Evolutionary conservation across 1,140 invertebrate species (phyloP), one percentile per base, ranked within the genome.

Genomic region (Panulirus ornatus): DNA sequence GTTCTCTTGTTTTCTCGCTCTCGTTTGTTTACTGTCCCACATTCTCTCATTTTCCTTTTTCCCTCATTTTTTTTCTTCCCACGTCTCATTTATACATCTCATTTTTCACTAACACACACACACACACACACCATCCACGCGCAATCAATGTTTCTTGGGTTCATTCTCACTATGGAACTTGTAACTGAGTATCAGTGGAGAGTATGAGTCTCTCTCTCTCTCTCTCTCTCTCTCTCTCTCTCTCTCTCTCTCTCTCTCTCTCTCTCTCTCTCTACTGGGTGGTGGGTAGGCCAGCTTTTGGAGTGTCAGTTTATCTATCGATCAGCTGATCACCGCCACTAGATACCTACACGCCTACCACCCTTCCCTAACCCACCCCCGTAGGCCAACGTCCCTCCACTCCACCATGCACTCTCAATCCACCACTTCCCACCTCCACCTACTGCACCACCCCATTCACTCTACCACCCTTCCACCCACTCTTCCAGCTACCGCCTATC

Each of bases 281-380:
- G n/a, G n/a, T n/a, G n/a, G n/a, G n/a, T n/a, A n/a, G n/a, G 16
- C 58, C 58, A 66, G 58, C 58, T 66, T 22, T 66, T 66, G 58
- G 58, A 27, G 8, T 66, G 58, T 66, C n/a, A 30, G 58, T 27
- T 66, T 66, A 66, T 66, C 58, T 66, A 66, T 66, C 58, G 58
- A 66, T 66, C 58, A 66, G 30, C 27, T 27, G 22, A 66, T 66
- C 58, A 66, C 58, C 3, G 58, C 22, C 58, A 66, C 27, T 27
- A 66, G 58, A 66, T 66, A 66, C 58, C 58, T 30, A 66, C 51
- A n/a, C 51, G 16, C 11, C 51, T 22, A 14, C 51, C 51, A 58
- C 51, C 51, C 51, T 3, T 22, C 51, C 16, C 5, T 22, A 22
- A 14, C n/a, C 51, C 51, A 19, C 51, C 51, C n/a, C n/a, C n/a